Conservation (phyloP, 2,888 invertebrate genomes). For the Drosophila barbarae region DNA sequence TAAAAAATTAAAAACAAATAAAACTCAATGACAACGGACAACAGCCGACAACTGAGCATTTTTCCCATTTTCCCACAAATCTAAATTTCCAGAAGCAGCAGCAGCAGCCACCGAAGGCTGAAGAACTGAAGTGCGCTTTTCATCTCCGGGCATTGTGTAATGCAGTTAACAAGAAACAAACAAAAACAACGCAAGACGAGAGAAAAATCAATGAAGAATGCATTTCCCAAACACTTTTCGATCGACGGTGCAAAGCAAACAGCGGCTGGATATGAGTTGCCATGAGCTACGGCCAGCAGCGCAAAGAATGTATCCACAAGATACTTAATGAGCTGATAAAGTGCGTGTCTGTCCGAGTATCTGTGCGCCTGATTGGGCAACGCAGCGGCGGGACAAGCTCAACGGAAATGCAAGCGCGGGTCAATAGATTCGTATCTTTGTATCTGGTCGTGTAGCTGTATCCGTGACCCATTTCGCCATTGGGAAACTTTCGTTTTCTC, state of each 20-base stretch:
- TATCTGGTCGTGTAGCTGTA: conserved; percentile 39
- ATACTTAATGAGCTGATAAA: conserved; percentile 51
- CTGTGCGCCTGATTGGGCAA: conserved; percentile 56
- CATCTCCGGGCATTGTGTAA: conserved; percentile 59
- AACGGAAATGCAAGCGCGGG: conserved; percentile 46
- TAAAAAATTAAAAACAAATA: conserved; percentile 75
- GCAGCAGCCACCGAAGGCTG: conserved; percentile 7
- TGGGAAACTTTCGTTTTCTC: conserved; percentile 62
- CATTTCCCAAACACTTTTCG: conserved; percentile 60
- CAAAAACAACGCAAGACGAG: conserved; percentile 32
- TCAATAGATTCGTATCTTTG: conserved; percentile 44
- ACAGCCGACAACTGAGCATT: conserved; percentile 35
- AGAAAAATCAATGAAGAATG: conserved; percentile 68
- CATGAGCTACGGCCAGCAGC: conserved; percentile 54
- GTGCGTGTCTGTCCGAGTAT: conserved; percentile 43
- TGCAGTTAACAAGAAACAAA: conserved; percentile 75
- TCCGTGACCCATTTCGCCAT: conserved; percentile 61
- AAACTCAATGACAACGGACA: conserved; percentile 63
- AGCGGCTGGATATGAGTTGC: conserved; percentile 47
- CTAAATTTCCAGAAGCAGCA: conserved; percentile 62
- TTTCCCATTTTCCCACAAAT: conserved; percentile 75
- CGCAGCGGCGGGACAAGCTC: conserved; percentile 24
- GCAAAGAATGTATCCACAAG: conserved; percentile 31
- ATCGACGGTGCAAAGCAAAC: conserved; percentile 54
- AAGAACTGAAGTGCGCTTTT: conserved; percentile 37